Evolutionary conservation across 2,888 invertebrate genomes (phyloP), one percentile per base, ranked within the genome.

Genomic region (Xylocampa areola): DNA sequence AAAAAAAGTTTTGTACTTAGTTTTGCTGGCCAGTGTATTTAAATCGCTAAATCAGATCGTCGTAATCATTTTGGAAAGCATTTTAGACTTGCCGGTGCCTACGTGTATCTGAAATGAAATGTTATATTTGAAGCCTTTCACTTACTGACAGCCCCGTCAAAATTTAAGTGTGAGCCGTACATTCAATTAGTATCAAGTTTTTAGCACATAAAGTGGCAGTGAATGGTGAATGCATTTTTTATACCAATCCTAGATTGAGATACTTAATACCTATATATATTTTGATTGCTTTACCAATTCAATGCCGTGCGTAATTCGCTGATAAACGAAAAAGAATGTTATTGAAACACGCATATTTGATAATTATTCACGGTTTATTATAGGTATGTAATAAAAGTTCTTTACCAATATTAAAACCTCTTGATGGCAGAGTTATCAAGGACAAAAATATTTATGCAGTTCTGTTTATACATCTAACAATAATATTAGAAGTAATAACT

Each of bases 231-330:
- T 54, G 23, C 17, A 11, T 35, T 27, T 47, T 48, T 23, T 41
- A 16, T 17, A 8, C 1, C 7, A 21, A 37, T 37, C 8, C 36
- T 21, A 39, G 13, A 39, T 23, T n/a, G 2, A 23, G 25, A 39
- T 27, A 21, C 10, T 21, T 27, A 39, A 39, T 27, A 21, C 10
- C 27, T 27, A 40, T 6, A 2, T 29, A 13, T 27, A 35, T 45
- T 41, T 36, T 48, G 7, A 40, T 29, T 39, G 17, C 37, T 41
- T 41, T 55, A 37, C 16, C 23, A 41, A 17, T 47, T 66, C 65
- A 66, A 67, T 51, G 47, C 62, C 54, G 33, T 62, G 57, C 30
- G 50, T 57, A 66, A 68, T 68, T 50, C 13, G 11, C 47, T 48
- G 68, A 68, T 66, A 66, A 55, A 63, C 21, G 23, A 44, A 35